These are phyloP conservation scores for Eretmocerus hayati DNA, from an alignment of 2,888 invertebrate species.

Conservation along the genomic window DNA sequence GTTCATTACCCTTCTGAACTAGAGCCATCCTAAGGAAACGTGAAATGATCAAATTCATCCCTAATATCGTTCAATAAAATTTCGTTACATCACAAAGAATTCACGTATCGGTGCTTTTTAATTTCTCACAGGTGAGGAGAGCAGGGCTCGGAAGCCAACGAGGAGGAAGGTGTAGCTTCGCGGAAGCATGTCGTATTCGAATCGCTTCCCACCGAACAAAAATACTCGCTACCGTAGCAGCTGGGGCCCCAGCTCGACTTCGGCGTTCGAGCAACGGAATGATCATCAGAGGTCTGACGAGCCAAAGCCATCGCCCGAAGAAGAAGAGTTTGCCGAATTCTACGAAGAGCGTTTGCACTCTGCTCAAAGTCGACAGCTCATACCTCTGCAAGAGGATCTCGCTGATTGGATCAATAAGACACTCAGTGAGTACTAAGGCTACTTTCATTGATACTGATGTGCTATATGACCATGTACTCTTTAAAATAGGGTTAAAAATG, in stretches of 20 bases:
- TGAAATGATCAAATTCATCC: too few relatives aligned
- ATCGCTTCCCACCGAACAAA: constrained; percentile 43
- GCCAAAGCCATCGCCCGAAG: constrained; percentile 44
- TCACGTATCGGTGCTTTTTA: not conserved
- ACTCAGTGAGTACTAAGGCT: constrained; percentile 63
- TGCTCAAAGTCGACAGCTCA: constrained; percentile 71
- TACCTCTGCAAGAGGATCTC: constrained; percentile 77
- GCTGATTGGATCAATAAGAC: constrained; percentile 85
- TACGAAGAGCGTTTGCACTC: constrained; percentile 68
- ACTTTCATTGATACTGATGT: too few relatives aligned
- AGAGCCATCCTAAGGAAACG: too few relatives aligned
- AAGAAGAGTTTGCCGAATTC: constrained; percentile 58
- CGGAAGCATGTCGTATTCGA: constrained; percentile 39
- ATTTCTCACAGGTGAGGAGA: not conserved
- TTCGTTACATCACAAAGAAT: too few relatives aligned
- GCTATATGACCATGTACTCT: too few relatives aligned
- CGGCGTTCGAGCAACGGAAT: too few relatives aligned
- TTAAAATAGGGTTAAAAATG: too few relatives aligned
- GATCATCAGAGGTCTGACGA: constrained; percentile 40
- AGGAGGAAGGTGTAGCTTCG: not conserved
- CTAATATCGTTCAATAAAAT: too few relatives aligned
- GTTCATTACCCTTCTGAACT: too few relatives aligned
- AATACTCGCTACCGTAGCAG: constrained; percentile 48
- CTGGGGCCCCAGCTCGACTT: constrained; percentile 58
- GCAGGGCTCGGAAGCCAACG: too few relatives aligned